Base-by-base conservation (phyloP, 1,140 invertebrate species). In the Cyclina sinensis region DNA sequence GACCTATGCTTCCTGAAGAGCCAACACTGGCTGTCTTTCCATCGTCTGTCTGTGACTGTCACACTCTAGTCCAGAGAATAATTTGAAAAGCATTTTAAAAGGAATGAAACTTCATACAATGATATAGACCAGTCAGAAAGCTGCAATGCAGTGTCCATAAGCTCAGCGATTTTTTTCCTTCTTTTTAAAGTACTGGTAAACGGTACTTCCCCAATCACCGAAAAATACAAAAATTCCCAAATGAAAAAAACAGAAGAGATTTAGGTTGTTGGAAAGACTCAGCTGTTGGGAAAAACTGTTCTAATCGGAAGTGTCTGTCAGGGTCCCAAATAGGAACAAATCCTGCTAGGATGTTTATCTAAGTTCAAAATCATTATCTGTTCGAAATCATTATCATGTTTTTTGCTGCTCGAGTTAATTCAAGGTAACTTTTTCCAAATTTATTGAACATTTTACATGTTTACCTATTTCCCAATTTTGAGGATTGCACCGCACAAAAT, bases 61-160 rank as follows among this genome's bases (percentile, higher is more conserved):
- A 62, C 57, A 62, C 57, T 62, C 57, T 62, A 62, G 57, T 62
- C 57, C 57, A 62, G 57, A 62, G 57, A 62, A 62, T 62, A 62
- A 62, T 62, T 62, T 62, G 57, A 62, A 62, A 62, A 62, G 57
- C 57, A 62, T 62, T 62, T 62, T 62, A 62, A 62, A 62, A 62
- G 57, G 57, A 62, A 62, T 62, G 57, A 62, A 62, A 62, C 57
- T 62, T 62, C 57, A 62, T 62, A 62, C 57, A 62, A 62, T 62
- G 57, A 62, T 62, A 62, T 62, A 62, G 57, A 62, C 57, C 57
- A 62, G 57, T 62, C 57, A 62, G 57, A 62, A 62, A 62, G 57
- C 57, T 62, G 57, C 57, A 62, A 62, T 62, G 57, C 57, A 62
- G 57, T 62, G 57, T 62, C 57, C 57, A 62, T 62, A 62, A 62